A percentile compares a stretch with the other conserved stretches of the same genome.
phyloP scores from a whole-genome alignment of 2,113 vertebrate genomes.

The Thamnophis sirtalis region DNA sequence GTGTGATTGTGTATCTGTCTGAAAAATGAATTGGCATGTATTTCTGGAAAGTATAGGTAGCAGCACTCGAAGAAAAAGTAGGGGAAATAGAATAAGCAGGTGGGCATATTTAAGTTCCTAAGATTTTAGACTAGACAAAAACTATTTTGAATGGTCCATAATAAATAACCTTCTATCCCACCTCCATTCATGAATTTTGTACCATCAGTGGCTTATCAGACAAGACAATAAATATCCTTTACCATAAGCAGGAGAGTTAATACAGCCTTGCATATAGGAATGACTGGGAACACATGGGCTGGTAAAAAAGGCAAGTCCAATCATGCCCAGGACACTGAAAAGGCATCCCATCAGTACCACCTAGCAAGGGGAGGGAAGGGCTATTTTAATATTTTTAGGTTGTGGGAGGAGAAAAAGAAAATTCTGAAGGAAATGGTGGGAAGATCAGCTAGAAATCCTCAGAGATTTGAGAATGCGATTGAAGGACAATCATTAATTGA shows the following conservation, averaged over 20 bases:
- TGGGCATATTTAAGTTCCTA: background rate
- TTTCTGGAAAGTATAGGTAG: background rate
- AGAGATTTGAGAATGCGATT: background rate
- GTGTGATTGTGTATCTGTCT: background rate
- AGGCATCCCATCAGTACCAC: background rate
- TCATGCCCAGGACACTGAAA: background rate
- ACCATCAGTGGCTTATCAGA: too few relatives aligned
- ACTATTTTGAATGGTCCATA: background rate
- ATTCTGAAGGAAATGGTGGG: too few relatives aligned
- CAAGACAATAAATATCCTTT: background rate
- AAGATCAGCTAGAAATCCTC: too few relatives aligned
- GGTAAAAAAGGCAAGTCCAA: background rate
- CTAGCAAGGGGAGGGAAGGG: background rate
- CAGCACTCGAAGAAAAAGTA: background rate
- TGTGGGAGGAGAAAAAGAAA: too few relatives aligned
- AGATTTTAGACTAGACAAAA: background rate
- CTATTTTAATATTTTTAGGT: too few relatives aligned
- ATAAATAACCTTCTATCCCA: background rate
- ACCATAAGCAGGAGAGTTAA: background rate
- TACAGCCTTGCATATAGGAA: background rate
- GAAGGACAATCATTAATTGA: background rate
- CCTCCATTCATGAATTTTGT: background rate
- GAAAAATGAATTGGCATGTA: background rate
- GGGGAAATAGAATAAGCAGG: background rate
- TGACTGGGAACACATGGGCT: background rate